Base-by-base conservation (phyloP, 2,888 invertebrate species). In the Ellobium chinense region DNA sequence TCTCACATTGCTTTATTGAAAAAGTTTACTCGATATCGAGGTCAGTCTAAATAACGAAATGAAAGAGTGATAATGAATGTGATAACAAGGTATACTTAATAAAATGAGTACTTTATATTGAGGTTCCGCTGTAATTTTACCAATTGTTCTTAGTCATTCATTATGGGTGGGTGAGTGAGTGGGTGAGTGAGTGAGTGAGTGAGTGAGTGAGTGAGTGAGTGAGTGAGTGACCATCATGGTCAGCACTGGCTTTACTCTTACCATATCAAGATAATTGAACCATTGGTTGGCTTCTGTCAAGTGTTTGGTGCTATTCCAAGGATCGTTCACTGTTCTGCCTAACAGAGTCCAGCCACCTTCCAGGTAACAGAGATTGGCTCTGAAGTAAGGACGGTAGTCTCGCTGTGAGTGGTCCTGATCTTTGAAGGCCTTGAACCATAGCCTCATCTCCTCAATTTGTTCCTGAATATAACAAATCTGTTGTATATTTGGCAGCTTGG, bases 341-440 rank as follows among this genome's bases (percentile, higher is more conserved):
- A 83, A 85, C 87, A 90, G 65, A 12, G 89, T 90, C 91, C 91
- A 91, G 14, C 85, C 88, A 0, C 89, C 91, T 68, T 91, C 91
- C 77, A 91, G 77, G 82, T 89, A 90, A 66, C 88, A 88, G 24
- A 90, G 74, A 21, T 85, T 85, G 0, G 89, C 87, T 74, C 88
- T 89, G 81, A 91, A 90, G 80, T 89, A 91, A 18, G 84, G 83
- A 31, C 82, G 69, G 82, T 89, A 91, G 75, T 89, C 86, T 18
- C 78, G 27, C 24, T 60, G 37, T 14, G 81, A 69, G 18, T 78
- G 76, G 73, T 90, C 84, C 70, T 90, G 90, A 21, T 86, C 81
- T 60, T 85, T 84, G 84, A 87, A 91, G 1, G 91, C 91, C 72
- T 86, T 87, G 82, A 89, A 90, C 81, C 88, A 91, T 69, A 87